These are phyloP conservation scores for Pachycephus smyrnensis DNA, from an alignment of 2,888 invertebrate species.

Conservation along the genomic window DNA sequence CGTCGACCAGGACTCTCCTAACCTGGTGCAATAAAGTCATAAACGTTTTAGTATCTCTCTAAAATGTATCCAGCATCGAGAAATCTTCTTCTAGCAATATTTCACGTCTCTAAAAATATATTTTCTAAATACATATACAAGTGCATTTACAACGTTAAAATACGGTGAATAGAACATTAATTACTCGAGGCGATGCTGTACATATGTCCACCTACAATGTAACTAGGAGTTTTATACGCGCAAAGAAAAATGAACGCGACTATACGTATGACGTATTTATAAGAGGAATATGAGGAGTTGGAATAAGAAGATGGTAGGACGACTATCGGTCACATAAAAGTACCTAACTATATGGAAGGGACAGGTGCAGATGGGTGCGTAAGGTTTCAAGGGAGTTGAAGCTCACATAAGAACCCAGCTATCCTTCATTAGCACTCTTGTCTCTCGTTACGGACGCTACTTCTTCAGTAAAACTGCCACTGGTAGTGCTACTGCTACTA, in stretches of 20 bases:
- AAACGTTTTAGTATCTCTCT: slow-evolving; percentile 37
- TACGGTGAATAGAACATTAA: not conserved
- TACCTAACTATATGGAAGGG: slow-evolving; percentile 22
- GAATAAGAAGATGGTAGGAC: not conserved
- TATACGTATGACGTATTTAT: not conserved
- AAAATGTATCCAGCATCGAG: slow-evolving; percentile 5
- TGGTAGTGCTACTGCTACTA: not conserved
- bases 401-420: slow-evolving; percentile 44
- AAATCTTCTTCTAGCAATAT: not conserved
- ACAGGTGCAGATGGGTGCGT: slow-evolving; percentile 45
- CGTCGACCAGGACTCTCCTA: slow-evolving; percentile 20
- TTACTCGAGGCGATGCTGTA: not conserved
- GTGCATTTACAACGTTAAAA: not conserved
- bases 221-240: not conserved
- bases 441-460: slow-evolving; percentile 45
- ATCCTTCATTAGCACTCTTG: slow-evolving; percentile 64
- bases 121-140: not conserved
- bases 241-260: not conserved
- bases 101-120: not conserved
- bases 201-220: not conserved
- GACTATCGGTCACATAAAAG: not conserved
- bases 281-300: not conserved
- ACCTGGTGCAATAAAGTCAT: slow-evolving; percentile 44
- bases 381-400: slow-evolving; percentile 23
- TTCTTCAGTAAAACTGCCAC: slow-evolving; percentile 33